phyloP scores from a whole-genome alignment of 2,113 vertebrate species.

The Erinaceus europaeus region DNA sequence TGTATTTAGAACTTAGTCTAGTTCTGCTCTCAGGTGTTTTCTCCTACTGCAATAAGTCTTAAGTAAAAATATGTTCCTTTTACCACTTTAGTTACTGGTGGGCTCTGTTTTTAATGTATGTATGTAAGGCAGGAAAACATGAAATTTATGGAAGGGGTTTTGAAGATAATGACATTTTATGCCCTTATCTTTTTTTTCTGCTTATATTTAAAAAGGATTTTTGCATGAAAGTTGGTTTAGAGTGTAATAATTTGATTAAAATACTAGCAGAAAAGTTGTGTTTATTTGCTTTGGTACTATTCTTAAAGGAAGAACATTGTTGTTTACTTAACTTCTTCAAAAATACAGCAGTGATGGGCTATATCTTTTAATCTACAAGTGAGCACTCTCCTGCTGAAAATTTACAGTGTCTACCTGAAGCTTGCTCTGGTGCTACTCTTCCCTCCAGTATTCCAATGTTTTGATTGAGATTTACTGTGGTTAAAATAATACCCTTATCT shows the following conservation, averaged over 20 bases:
- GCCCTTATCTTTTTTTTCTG: constrained; percentile 14
- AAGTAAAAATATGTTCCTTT: background rate
- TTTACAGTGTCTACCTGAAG: constrained; percentile 24
- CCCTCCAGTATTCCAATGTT: background rate
- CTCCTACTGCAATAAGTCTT: background rate
- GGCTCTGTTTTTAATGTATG: background rate
- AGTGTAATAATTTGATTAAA: constrained; percentile 9
- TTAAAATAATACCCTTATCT: constrained; percentile 53
- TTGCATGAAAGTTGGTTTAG: constrained; percentile 10
- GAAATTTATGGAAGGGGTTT: background rate
- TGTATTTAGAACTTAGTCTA: background rate
- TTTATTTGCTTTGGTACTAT: constrained; percentile 39
- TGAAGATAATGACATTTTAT: constrained; percentile 40
- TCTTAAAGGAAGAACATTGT: background rate
- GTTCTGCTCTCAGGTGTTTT: background rate
- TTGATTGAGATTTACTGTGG: constrained; percentile 58
- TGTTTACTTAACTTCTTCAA: constrained; percentile 65
- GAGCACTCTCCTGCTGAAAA: background rate
- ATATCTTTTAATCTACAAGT: constrained; percentile 39
- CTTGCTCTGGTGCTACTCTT: background rate
- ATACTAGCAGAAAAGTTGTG: background rate
- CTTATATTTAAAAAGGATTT: background rate
- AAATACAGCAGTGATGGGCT: background rate
- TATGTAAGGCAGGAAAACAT: background rate
- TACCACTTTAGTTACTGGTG: background rate